Base-by-base conservation (phyloP, 2,797 vertebrate species). In the Oophaga sylvatica region DNA sequence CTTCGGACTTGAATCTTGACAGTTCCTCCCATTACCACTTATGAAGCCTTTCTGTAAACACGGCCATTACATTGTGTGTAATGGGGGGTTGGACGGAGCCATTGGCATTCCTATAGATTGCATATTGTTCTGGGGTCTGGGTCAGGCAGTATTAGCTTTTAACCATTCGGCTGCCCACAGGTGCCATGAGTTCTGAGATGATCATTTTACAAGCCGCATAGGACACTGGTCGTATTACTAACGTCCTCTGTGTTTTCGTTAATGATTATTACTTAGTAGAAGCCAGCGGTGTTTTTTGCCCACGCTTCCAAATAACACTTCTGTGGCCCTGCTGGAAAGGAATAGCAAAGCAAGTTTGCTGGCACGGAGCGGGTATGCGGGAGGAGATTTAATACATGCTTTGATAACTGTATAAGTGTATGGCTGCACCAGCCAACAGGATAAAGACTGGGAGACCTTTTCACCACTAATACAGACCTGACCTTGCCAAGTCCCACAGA, bases 361-460 rank as follows among this genome's bases (percentile, higher is more conserved):
- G 45, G 73, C 80, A 82, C 73, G 26, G 29, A 15, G 2, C 17
- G 71, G 80, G 53, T 80, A 89, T 62, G 75, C 63, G 19, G 88
- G 80, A 71, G 80, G 80, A 57, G 88, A 89, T 80, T 86, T 89
- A 89, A 86, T 89, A 83, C 85, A 81, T 83, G 88, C 84, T 89
- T 89, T 83, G 84, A 86, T 89, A 89, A 86, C 88, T 83, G 73
- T 73, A 67, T 88, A 88, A 88, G 87, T 88, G 87, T 76, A 89
- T 79, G 88, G 73, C 73, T 86, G 84, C 73, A 67, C 84, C 84
- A 79, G 84, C 88, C 88, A 89, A 86, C 84, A 89, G 88, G 88
- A 86, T 89, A 89, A 81, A 83, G 88, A 59, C 84, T 89, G 88
- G 88, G 80, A 89, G 84, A 86, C 88, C 88, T 89, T 89, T 86